Evolutionary conservation across 2,888 invertebrate species (phyloP).

Genomic region (Synergus japonicus): DNA sequence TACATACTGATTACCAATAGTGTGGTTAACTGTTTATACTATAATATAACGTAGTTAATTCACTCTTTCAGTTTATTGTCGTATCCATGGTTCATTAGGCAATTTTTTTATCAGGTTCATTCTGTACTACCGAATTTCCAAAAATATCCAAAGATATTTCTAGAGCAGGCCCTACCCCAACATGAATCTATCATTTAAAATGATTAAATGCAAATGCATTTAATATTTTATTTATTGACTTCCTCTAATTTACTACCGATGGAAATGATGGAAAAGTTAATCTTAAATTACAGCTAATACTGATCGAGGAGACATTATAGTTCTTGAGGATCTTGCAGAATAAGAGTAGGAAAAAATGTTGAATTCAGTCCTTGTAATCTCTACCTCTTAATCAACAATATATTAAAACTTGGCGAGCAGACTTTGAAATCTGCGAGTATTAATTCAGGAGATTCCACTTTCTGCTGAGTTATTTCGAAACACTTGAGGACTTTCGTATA

Average conservation of each 20-base stretch:
- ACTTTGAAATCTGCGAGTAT: neutral
- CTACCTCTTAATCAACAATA: neutral
- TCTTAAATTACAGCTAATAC: too few relatives aligned
- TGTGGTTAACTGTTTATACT: neutral
- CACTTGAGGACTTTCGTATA: neutral
- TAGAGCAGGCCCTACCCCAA: too few relatives aligned
- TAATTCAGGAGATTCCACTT: neutral
- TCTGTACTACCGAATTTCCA: neutral
- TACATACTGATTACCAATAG: conserved; percentile 1
- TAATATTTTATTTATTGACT: too few relatives aligned
- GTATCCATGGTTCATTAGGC: neutral
- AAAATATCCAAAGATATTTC: neutral
- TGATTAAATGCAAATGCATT: too few relatives aligned
- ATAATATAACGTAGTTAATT: neutral
- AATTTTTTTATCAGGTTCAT: neutral
- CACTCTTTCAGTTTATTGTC: neutral
- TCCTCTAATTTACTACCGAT: too few relatives aligned
- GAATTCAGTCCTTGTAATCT: neutral
- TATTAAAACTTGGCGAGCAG: neutral
- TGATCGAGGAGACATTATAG: too few relatives aligned
- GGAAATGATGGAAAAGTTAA: too few relatives aligned
- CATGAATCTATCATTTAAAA: too few relatives aligned
- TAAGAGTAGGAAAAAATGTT: too few relatives aligned
- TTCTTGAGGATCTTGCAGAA: too few relatives aligned
- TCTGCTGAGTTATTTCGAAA: neutral